Conservation (phyloP, 2,113 vertebrate species). For the Misgurnus anguillicaudatus region DNA sequence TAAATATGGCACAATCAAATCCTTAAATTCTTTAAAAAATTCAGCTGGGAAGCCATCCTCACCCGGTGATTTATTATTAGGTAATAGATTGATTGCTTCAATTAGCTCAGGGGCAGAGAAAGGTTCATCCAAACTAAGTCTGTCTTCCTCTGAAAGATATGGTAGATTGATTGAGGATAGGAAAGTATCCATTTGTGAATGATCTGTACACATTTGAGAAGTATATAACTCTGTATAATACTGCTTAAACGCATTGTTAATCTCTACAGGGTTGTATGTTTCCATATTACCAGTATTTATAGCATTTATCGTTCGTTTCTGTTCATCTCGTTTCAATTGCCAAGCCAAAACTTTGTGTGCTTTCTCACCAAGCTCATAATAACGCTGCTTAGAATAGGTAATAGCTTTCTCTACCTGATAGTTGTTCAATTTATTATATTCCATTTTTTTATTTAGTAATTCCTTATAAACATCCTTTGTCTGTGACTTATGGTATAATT, state of each 20-base stretch:
- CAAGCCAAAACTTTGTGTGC: constrained; percentile 31
- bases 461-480: constrained; percentile 11
- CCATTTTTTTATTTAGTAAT: constrained; percentile 25
- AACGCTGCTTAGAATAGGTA: constrained; percentile 8
- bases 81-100: background rate
- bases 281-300: constrained; percentile 3
- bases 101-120: background rate
- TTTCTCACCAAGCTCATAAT: constrained; percentile 36
- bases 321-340: constrained; percentile 26
- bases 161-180: background rate
- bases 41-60: background rate
- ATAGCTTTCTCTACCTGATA: constrained; percentile 35
- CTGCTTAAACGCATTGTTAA: constrained; percentile 26
- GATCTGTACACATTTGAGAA: background rate
- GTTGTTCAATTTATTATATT: constrained; percentile 31
- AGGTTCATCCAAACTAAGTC: background rate
- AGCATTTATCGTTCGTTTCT: constrained; percentile 2
- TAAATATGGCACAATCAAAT: background rate
- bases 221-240: constrained; percentile 3
- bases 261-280: constrained; percentile 27
- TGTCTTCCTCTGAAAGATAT: background rate
- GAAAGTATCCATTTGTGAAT: background rate
- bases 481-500: background rate
- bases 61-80: background rate
- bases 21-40: background rate